These are phyloP conservation scores for Pseudopodoces humilis DNA, from an alignment of 2,113 vertebrate genomes.

Conservation along the genomic window DNA sequence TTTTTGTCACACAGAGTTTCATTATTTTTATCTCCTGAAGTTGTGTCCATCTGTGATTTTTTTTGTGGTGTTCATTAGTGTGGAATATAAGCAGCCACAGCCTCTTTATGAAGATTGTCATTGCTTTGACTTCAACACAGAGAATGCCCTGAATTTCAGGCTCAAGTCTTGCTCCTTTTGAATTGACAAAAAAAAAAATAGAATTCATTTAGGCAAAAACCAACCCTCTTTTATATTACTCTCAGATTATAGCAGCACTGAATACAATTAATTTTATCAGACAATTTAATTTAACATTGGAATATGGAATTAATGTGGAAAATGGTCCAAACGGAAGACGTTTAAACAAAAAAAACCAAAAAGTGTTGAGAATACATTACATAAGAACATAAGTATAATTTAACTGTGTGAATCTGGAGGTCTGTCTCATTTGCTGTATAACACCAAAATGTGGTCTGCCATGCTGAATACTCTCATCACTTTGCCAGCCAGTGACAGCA, in stretches of 20 bases:
- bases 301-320: neutral
- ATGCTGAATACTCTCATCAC: neutral
- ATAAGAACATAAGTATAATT: neutral
- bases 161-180: neutral
- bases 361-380: neutral
- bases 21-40: neutral
- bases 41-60: neutral
- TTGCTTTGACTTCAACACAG: neutral
- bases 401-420: neutral
- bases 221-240: neutral
- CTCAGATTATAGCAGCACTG: neutral
- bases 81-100: neutral
- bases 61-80: accelerated
- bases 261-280: neutral
- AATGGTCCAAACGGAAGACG: neutral
- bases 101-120: neutral
- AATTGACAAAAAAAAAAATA: neutral
- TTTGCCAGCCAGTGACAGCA: neutral
- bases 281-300: neutral
- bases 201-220: neutral
- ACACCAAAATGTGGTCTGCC: neutral
- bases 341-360: neutral
- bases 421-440: neutral
- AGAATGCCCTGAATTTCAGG: neutral
- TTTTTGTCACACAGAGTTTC: neutral